These are phyloP conservation scores for Acronicta alni DNA, from an alignment of 2,888 invertebrate species.

Conservation along the genomic window DNA sequence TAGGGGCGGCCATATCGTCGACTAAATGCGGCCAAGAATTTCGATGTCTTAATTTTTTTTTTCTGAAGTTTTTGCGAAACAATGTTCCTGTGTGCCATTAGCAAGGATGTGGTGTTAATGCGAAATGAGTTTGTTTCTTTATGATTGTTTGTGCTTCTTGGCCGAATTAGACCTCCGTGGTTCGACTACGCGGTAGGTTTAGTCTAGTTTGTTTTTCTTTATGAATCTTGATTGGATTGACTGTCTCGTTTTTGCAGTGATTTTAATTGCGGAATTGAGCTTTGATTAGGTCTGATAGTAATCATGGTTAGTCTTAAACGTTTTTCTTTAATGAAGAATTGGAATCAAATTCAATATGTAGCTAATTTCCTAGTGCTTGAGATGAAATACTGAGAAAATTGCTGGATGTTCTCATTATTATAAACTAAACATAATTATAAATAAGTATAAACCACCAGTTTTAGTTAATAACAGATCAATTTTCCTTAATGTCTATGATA, in stretches of 20 bases:
- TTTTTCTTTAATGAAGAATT: conserved; percentile 7
- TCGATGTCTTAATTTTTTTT: conserved; percentile 81
- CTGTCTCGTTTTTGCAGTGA: conserved; percentile 42
- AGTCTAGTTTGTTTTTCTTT: conserved; percentile 45
- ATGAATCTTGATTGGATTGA: conserved; percentile 39
- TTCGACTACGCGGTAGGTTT: conserved; percentile 32
- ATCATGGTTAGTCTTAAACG: conserved; percentile 23
- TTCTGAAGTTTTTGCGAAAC: conserved; percentile 73
- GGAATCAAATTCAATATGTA: not conserved
- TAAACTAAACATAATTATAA: no score
- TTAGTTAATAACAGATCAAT: no score
- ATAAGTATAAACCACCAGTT: no score
- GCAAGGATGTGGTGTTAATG: conserved; percentile 64
- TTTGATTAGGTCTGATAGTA: conserved; percentile 21
- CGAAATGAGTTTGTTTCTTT: conserved; percentile 72
- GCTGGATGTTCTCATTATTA: no score
- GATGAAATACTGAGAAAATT: not conserved
- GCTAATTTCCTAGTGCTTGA: not conserved
- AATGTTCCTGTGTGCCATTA: conserved; percentile 75
- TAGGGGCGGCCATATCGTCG: conserved; percentile 79
- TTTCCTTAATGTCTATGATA: no score
- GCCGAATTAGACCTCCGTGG: conserved; percentile 59
- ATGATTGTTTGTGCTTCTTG: conserved; percentile 67
- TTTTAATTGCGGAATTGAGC: conserved; percentile 30
- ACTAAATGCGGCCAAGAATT: conserved; percentile 83